Percentiles rank a stretch among this genome's conserved stretches.
Conservation (phyloP, 2,888 invertebrate genomes). For the Rhagonycha lutea region DNA sequence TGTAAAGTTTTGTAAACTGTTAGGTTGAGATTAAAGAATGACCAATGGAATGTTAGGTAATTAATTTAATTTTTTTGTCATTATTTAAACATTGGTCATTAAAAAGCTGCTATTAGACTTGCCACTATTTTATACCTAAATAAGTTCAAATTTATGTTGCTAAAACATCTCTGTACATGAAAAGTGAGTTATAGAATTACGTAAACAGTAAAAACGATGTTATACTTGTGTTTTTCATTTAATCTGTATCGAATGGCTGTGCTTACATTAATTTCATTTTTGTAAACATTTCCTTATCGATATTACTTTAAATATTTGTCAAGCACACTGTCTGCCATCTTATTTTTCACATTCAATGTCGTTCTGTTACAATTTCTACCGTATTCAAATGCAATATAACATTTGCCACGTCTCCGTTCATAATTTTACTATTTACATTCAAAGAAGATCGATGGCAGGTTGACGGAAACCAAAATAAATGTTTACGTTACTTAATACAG, state of each 20-base stretch:
- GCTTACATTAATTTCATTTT: not conserved
- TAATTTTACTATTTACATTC: too few species aligned
- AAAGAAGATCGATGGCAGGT: too few species aligned
- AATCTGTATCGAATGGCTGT: not conserved
- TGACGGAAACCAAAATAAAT: too few species aligned
- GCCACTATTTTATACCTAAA: not conserved
- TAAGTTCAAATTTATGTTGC: not conserved
- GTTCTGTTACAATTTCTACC: too few species aligned
- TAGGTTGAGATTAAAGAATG: not conserved
- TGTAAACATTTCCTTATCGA: not conserved
- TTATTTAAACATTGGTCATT: not conserved
- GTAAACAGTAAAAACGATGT: not conserved
- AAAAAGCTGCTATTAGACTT: not conserved
- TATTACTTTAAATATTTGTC: not conserved
- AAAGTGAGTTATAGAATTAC: not conserved
- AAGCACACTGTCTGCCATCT: not conserved
- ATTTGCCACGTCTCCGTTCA: too few species aligned
- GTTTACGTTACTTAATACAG: too few species aligned
- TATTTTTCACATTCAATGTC: not conserved
- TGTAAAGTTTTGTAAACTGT: conserved; percentile 40
- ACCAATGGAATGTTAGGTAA: not conserved
- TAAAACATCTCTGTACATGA: not conserved
- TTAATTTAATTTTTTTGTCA: not conserved
- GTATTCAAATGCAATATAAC: too few species aligned
- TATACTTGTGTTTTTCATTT: not conserved